A percentile compares a stretch with the other conserved stretches of the same genome.
Evolutionary conservation across 2,888 invertebrate species (phyloP).

Genomic region (Cepaea hortensis): DNA sequence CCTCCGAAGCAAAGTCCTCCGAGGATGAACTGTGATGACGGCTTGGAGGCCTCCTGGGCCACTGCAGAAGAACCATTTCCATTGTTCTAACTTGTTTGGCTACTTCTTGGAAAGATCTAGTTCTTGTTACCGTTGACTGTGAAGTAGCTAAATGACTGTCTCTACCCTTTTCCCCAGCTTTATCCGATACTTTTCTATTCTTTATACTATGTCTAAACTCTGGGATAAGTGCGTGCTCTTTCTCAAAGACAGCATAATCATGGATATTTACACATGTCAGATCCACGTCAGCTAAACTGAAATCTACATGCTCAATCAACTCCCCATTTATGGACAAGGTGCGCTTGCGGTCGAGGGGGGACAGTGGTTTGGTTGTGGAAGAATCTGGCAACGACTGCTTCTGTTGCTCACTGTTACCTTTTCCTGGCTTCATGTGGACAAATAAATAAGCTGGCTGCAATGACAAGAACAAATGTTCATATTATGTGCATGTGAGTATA

Average conservation of each 20-base stretch:
- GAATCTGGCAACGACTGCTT: slow-evolving; percentile 23
- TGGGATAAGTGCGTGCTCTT: slow-evolving; percentile 65
- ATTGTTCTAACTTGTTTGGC: slow-evolving; percentile 64
- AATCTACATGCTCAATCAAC: slow-evolving; percentile 56
- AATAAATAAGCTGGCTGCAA: slow-evolving; percentile 73
- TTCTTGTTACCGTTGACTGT: slow-evolving; percentile 45
- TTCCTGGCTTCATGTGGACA: slow-evolving; percentile 69
- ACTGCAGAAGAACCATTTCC: slow-evolving; percentile 67
- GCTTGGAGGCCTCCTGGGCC: slow-evolving; percentile 61
- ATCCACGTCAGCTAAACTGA: slow-evolving; percentile 44
- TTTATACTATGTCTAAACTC: slow-evolving; percentile 64
- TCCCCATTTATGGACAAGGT: slow-evolving; percentile 74
- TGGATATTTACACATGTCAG: slow-evolving; percentile 72
- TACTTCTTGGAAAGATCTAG: slow-evolving; percentile 67
- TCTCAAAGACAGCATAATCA: slow-evolving; percentile 73
- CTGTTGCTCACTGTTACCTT: slow-evolving; percentile 65
- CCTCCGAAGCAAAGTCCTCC: slow-evolving; percentile 60
- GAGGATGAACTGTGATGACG: slow-evolving; percentile 72
- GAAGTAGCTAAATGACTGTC: background rate
- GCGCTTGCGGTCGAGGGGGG: slow-evolving; percentile 55
- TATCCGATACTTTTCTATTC: slow-evolving; percentile 28
- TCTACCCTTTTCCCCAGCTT: background rate
- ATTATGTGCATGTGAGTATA: too few relatives aligned
- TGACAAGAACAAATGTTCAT: slow-evolving; percentile 25
- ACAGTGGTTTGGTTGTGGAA: slow-evolving; percentile 46